Base-by-base conservation (phyloP, 2,113 vertebrate species). In the Tenebrosternarchus preto region DNA sequence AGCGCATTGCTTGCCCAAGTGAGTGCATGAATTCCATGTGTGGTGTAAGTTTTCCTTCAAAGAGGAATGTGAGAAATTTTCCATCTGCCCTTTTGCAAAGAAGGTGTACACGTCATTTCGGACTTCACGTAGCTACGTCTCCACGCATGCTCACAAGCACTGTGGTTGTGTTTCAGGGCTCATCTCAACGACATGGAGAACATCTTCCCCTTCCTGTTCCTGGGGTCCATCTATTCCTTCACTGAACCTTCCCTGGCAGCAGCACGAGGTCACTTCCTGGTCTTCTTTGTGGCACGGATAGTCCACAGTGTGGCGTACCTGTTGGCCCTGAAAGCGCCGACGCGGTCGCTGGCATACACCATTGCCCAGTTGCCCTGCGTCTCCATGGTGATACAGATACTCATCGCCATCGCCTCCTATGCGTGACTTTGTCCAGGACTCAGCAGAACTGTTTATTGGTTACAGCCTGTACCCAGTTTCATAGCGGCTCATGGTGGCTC, bases 121-220 rank as follows among this genome's bases (percentile, higher is more conserved):
- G 9, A 16, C 61, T 64, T 17, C 5, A 2, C 12, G 7, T n/a
- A n/a, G 39, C 20, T 33, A 11, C 50, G 5, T 77, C 4, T 43
- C 19, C 59, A 16, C 12, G 4, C 60, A 53, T 50, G n/a, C 36
- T 27, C n/a, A 31, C 43, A 12, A 5, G 9, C 29, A 77, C 16
- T 72, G 11, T 77, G 15, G 59, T 1, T 69, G 39, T 76, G 17
- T 82, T 87, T 31, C 83, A 99, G 98, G 73, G 95, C 95, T 73
- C 97, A 99, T 73, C 60, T 69, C 0, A 99, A 99, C 0, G 98
- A 97, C 90, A 90, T 98, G 92, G 97, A 99, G 90, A 99, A 94
- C 91, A 98, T 99, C 87, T 91, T 94, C 2, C 96, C 98, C 0
- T 99, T 99, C 91, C 92, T 99, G 39, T 98, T 99, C 88, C 90